These are phyloP conservation scores for Tychaedon coryphoeus DNA, from an alignment of 2,113 vertebrate genomes.

Conservation along the genomic window DNA sequence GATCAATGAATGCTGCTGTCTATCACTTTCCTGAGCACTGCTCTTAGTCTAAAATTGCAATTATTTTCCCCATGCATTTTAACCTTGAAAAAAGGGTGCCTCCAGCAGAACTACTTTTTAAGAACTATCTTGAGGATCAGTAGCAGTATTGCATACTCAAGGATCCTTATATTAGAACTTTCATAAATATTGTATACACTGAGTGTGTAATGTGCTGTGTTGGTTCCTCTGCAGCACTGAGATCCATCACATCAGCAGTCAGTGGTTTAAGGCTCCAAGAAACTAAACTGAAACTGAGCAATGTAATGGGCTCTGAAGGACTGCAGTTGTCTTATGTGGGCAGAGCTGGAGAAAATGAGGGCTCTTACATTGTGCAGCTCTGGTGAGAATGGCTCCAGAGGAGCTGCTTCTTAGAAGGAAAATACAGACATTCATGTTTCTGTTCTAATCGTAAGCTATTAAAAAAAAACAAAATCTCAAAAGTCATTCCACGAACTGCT, in stretches of 20 bases:
- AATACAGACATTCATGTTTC: neutral
- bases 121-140: neutral
- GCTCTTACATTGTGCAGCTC: neutral
- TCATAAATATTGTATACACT: slow-evolving; percentile 6
- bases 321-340: neutral
- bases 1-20: neutral
- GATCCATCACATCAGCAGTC: neutral
- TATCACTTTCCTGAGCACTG: neutral
- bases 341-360: neutral
- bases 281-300: neutral
- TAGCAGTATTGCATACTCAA: neutral
- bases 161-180: neutral
- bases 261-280: neutral
- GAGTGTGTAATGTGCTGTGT: neutral
- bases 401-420: neutral
- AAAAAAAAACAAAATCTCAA: neutral
- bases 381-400: neutral
- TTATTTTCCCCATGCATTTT: neutral
- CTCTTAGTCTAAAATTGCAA: neutral
- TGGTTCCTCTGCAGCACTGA: neutral
- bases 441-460: neutral
- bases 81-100: neutral
- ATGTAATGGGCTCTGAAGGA: neutral
- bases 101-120: neutral
- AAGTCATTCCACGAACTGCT: neutral